phyloP scores from a whole-genome alignment of 2,113 vertebrate genomes.

The Aegotheles bennettii region DNA sequence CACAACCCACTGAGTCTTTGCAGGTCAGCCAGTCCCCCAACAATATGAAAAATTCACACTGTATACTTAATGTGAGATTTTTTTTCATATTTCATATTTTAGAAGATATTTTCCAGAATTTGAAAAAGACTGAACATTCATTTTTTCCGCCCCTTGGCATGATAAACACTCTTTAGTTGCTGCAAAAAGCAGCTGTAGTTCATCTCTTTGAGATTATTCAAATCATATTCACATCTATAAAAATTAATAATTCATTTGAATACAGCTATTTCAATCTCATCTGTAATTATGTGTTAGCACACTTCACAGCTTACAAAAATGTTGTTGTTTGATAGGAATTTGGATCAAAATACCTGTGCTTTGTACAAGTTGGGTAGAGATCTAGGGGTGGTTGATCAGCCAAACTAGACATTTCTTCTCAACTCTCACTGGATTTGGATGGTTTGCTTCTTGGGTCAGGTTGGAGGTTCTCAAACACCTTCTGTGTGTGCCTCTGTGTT shows the following conservation, averaged over 20 bases:
- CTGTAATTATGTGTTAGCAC: background rate
- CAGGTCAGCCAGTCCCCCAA: background rate
- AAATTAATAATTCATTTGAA: background rate
- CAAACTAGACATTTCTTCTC: background rate
- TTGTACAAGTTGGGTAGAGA: background rate
- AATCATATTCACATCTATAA: background rate
- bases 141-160: background rate
- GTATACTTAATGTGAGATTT: background rate
- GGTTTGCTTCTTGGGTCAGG: background rate
- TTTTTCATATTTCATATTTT: background rate
- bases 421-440: background rate
- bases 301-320: background rate
- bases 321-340: background rate
- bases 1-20: background rate
- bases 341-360: background rate
- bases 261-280: background rate
- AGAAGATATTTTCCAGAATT: background rate
- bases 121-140: background rate
- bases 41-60: background rate
- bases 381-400: accelerated
- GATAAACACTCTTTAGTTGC: background rate
- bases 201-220: background rate
- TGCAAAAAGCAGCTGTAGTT: background rate
- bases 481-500: background rate
- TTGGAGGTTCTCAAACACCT: background rate